Evolutionary conservation across 2,888 invertebrate genomes (phyloP), one percentile per base, ranked within the genome.

Genomic region (Dicyrtomina minuta): DNA sequence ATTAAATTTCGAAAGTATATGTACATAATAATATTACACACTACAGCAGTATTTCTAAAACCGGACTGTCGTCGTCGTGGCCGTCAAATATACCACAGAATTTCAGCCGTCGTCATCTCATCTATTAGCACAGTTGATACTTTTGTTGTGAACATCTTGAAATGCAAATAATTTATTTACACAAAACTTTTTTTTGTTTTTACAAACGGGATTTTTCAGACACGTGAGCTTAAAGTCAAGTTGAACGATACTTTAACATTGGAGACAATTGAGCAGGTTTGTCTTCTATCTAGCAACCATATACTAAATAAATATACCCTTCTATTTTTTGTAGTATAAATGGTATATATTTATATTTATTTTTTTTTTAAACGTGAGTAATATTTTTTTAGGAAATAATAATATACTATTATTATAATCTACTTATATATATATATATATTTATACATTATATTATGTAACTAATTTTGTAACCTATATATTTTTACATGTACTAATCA

Each of bases 181-280:
- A 27, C 27, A 39, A n/a, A 56, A 26, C 26, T 56, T 43, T 12
- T 44, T 61, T 61, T 46, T 44, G 20, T 61, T 43, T 61, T 46
- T 41, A 22, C 15, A 20, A n/a, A 27, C 59, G 41, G 51, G 20
- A 59, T 64, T 26, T 67, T 67, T 59, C 67, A 68, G 68, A 68
- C 55, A 43, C 68, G 43, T 24, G 68, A 68, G 44, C 51, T 61
- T 61, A 68, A 61, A 68, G 43, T 60, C 41, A 68, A 68, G 44
- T 56, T 68, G 61, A 68, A 68, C 39, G 68, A 68, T 60, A 51
- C 68, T 44, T 55, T 56, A 51, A 68, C 43, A 60, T 22, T 68
- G 68, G 68, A 51, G 53, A 68, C 60, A 61, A 43, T 68, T 41
- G 68, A 68, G 43, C 68, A 68, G 68, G 68, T 68, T 43, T 68